Base-by-base conservation (phyloP, 2,888 invertebrate species). In the Melitaea athalia region DNA sequence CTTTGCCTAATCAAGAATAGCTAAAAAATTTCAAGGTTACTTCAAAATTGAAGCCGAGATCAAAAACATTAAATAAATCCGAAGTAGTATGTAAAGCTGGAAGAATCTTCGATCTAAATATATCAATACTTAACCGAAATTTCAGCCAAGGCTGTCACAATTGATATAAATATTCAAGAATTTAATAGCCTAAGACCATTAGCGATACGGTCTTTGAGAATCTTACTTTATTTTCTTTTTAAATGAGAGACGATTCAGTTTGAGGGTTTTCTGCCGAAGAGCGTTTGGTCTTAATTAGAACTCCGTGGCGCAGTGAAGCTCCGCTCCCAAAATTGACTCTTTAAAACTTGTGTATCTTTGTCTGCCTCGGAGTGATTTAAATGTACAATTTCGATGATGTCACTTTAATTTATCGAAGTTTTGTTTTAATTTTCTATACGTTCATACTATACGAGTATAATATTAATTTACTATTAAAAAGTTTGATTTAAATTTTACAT, bases 221-320 rank as follows among this genome's bases (percentile, higher is more conserved):
- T 77, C 75, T 72, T 70, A 69, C 74, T 78, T 81, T 82, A 79
- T 79, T 80, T 77, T 77, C 79, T 68, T 80, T 82, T 76, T 73
- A 74, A 82, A 79, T 77, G 77, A 77, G 76, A 74, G 72, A 73
- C 76, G 75, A 79, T 79, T 83, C 77, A 75, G 75, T 80, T 82
- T 74, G 68, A 75, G 72, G 68, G 72, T 62, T 73, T 75, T 74
- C 64, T 60, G 68, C 70, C 42, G 38, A 45, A 68, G 75, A 82
- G 74, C 76, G 74, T 76, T 79, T 78, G 76, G 77, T 74, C 77
- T 86, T 86, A 86, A 86, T 86, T 87, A 86, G 85, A 85, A 79
- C 74, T 75, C 72, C 75, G 68, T 72, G 71, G 75, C 74, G 73
- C 72, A n/a, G n/a, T n/a, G n/a, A n/a, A n/a, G n/a, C n/a, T 42